Conservation (phyloP, 2,113 vertebrate species). For the Proterorhinus semilunaris region DNA sequence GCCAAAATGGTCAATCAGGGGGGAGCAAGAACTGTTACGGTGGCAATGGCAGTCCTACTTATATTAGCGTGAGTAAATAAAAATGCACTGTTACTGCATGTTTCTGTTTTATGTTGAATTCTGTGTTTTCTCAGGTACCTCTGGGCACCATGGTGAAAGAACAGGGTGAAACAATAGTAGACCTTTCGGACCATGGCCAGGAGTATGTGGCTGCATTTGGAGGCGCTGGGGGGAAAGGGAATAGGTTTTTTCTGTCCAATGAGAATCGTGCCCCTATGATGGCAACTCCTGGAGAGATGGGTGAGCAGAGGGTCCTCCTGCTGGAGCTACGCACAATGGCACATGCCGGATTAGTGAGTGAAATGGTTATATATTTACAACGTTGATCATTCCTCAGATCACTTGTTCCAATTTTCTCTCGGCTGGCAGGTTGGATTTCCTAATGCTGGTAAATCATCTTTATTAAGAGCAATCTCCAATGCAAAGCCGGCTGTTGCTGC, state of each 20-base stretch:
- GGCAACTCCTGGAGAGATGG: slow-evolving; percentile 78
- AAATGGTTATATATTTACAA: background rate
- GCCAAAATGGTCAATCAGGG: slow-evolving; percentile 78
- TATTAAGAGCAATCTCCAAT: slow-evolving; percentile 88
- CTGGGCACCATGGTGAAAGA: slow-evolving; percentile 92
- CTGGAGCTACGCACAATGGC: slow-evolving; percentile 93
- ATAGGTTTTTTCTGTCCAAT: slow-evolving; percentile 91
- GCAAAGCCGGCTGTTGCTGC: slow-evolving; percentile 90
- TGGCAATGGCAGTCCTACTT: slow-evolving; percentile 72
- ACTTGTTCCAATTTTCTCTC: background rate
- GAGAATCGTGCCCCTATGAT: slow-evolving; percentile 85
- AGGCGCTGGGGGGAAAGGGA: slow-evolving; percentile 91
- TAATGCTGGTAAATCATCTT: slow-evolving; percentile 93
- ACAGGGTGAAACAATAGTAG: slow-evolving; percentile 72
- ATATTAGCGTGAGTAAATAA: slow-evolving; percentile 78
- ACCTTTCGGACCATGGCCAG: slow-evolving; percentile 80
- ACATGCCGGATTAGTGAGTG: slow-evolving; percentile 89
- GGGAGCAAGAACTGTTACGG: slow-evolving; percentile 88
- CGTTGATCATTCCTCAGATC: background rate
- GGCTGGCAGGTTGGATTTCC: slow-evolving; percentile 89
- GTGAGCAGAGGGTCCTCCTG: slow-evolving; percentile 83
- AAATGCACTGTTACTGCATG: too few species aligned
- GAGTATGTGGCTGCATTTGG: slow-evolving; percentile 86
- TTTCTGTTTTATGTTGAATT: background rate
- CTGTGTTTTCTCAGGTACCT: slow-evolving; percentile 76